Evolutionary conservation across 2,113 vertebrate genomes (phyloP).

Genomic region (Daboia siamensis): DNA sequence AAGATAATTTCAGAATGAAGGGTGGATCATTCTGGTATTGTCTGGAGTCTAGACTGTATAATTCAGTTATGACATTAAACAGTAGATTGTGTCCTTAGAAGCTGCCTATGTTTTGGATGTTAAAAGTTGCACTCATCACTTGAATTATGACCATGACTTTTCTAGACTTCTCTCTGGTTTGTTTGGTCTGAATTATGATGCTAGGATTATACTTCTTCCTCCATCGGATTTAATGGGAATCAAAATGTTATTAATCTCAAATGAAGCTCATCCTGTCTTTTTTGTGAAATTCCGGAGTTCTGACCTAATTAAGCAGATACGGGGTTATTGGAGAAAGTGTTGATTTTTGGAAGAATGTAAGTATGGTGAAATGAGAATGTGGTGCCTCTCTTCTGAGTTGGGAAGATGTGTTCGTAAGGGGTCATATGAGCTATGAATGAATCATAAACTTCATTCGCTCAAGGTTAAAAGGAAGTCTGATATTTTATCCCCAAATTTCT

Average conservation of each 20-base stretch:
- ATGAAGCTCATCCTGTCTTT: background rate
- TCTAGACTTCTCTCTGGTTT: background rate
- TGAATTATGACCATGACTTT: background rate
- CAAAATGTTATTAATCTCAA: background rate
- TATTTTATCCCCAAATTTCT: background rate
- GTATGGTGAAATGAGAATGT: background rate
- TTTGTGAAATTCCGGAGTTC: background rate
- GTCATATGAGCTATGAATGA: background rate
- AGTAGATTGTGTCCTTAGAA: background rate
- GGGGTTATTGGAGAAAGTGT: background rate
- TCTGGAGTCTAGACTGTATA: background rate
- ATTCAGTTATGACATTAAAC: background rate
- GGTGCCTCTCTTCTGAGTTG: background rate
- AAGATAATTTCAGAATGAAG: background rate
- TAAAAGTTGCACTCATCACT: background rate
- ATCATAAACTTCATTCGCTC: background rate
- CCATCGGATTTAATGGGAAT: background rate
- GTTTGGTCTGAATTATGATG: background rate
- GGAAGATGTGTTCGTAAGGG: background rate
- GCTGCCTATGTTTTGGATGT: background rate
- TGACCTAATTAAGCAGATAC: background rate
- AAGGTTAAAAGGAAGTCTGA: background rate
- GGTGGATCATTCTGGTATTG: background rate
- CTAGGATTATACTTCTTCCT: background rate
- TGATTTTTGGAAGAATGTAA: background rate